These are phyloP conservation scores for Brachyopa scutellaris DNA, from an alignment of 2,888 invertebrate species.

Conservation along the genomic window DNA sequence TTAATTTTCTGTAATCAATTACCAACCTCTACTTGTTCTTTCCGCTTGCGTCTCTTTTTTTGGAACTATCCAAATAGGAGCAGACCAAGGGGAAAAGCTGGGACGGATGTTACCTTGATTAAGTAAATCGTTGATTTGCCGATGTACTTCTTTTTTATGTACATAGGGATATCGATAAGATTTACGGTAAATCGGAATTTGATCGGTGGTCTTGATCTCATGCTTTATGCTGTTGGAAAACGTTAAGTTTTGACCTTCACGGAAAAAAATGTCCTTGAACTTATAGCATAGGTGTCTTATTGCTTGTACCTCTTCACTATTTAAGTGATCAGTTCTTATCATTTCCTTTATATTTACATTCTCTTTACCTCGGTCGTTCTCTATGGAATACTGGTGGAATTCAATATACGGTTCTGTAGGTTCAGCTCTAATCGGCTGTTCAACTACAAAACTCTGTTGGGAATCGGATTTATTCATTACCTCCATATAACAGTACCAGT, in stretches of 20 bases:
- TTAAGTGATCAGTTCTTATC: background rate
- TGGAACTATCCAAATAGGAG: slow-evolving; percentile 50
- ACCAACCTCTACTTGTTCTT: slow-evolving; percentile 60
- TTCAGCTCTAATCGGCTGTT: slow-evolving; percentile 46
- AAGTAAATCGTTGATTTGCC: slow-evolving; percentile 62
- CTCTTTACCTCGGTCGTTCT: background rate
- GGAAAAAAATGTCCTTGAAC: slow-evolving; percentile 41
- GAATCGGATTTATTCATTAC: slow-evolving; percentile 33
- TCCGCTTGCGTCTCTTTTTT: slow-evolving; percentile 37
- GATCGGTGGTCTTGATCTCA: slow-evolving; percentile 54
- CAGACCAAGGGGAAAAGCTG: slow-evolving; percentile 31
- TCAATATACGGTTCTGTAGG: slow-evolving; percentile 13
- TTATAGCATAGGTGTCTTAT: slow-evolving; percentile 21
- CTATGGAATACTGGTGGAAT: slow-evolving; percentile 2
- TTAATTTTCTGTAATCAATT: slow-evolving; percentile 55
- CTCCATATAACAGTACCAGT: slow-evolving; percentile 46
- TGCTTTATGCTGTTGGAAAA: slow-evolving; percentile 63
- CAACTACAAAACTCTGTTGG: slow-evolving; percentile 27
- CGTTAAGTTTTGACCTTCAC: slow-evolving; percentile 42
- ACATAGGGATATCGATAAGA: slow-evolving; percentile 73
- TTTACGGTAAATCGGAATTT: slow-evolving; percentile 62
- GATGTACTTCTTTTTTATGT: slow-evolving; percentile 74
- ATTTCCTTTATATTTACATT: slow-evolving; percentile 4
- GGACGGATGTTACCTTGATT: slow-evolving; percentile 57
- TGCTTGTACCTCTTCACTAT: slow-evolving; percentile 6